These are phyloP conservation scores for Sphyrna mokarran DNA, from an alignment of 2,113 vertebrate genomes.

Conservation along the genomic window DNA sequence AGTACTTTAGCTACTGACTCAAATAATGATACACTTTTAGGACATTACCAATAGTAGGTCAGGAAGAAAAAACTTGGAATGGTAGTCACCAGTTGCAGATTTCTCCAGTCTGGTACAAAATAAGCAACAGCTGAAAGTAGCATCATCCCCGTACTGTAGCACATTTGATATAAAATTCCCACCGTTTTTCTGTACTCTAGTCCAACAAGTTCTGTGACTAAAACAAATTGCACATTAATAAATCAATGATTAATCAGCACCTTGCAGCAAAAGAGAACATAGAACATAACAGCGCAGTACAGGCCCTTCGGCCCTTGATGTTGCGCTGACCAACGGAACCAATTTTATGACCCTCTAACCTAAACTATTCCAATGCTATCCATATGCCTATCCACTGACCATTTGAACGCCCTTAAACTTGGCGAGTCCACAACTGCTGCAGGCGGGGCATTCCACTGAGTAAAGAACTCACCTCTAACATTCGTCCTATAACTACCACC, in stretches of 20 bases:
- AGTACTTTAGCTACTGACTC: not conserved
- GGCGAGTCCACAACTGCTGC: too few relatives aligned
- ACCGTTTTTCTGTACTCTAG: slow-evolving; percentile 78
- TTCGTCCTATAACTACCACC: too few relatives aligned
- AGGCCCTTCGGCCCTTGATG: too few relatives aligned
- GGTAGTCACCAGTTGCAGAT: slow-evolving; percentile 79
- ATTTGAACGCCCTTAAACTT: too few relatives aligned
- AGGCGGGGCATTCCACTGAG: too few relatives aligned
- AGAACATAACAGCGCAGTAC: too few relatives aligned
- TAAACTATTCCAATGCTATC: too few relatives aligned
- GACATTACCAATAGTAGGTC: slow-evolving; percentile 81
- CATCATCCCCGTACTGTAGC: slow-evolving; percentile 84
- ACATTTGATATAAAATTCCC: slow-evolving; percentile 82
- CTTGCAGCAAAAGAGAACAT: not conserved
- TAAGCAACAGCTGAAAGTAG: slow-evolving; percentile 85
- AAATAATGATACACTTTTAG: not conserved
- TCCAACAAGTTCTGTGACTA: slow-evolving; percentile 91
- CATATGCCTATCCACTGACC: too few relatives aligned
- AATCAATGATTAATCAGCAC: not conserved
- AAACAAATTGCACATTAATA: slow-evolving; percentile 28
- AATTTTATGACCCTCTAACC: too few relatives aligned
- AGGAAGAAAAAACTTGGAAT: slow-evolving; percentile 83
- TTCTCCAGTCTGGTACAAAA: slow-evolving; percentile 78
- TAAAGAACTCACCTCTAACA: too few relatives aligned
- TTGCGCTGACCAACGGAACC: too few relatives aligned